Conservation (phyloP, 2,888 invertebrate genomes). For the Pterobdella sp. region DNA sequence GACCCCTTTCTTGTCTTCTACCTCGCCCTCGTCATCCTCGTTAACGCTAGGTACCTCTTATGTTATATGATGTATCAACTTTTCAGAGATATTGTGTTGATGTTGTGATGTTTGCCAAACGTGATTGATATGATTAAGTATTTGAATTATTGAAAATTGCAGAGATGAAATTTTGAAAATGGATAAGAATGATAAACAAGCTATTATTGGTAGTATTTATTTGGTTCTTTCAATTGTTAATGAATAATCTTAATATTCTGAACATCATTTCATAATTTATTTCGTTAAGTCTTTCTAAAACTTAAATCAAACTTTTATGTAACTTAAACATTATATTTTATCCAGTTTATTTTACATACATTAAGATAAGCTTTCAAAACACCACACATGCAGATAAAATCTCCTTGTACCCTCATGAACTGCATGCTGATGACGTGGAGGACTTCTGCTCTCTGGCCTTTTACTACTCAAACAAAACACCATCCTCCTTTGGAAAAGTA, state of each 20-base stretch:
- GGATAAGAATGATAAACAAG: conserved; percentile 43
- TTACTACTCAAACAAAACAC: conserved; percentile 86
- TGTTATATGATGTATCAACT: neutral
- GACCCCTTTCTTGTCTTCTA: conserved; percentile 95
- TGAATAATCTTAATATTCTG: neutral
- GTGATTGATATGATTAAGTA: too few relatives aligned
- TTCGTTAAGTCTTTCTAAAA: too few relatives aligned
- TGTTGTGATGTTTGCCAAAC: conserved; percentile 9
- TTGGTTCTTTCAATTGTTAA: neutral
- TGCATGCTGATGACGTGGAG: conserved; percentile 86
- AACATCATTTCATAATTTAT: conserved; percentile 11
- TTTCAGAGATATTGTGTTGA: conserved; percentile 1
- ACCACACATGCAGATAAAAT: conserved; percentile 31
- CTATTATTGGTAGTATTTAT: conserved; percentile 43
- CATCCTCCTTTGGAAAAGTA: conserved; percentile 78
- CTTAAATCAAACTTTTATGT: too few relatives aligned
- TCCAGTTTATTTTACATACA: too few relatives aligned
- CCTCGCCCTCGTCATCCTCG: conserved; percentile 82
- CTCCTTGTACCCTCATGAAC: conserved; percentile 52
- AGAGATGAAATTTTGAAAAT: conserved; percentile 46
- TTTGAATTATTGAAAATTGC: conserved; percentile 23
- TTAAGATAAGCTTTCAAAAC: too few relatives aligned
- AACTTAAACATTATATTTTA: neutral
- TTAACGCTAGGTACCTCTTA: conserved; percentile 68
- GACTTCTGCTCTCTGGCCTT: conserved; percentile 95